A percentile compares a stretch with the other conserved stretches of the same genome.
phyloP scores from a whole-genome alignment of 2,888 invertebrate species.

The Aleiodes leptofemur region DNA sequence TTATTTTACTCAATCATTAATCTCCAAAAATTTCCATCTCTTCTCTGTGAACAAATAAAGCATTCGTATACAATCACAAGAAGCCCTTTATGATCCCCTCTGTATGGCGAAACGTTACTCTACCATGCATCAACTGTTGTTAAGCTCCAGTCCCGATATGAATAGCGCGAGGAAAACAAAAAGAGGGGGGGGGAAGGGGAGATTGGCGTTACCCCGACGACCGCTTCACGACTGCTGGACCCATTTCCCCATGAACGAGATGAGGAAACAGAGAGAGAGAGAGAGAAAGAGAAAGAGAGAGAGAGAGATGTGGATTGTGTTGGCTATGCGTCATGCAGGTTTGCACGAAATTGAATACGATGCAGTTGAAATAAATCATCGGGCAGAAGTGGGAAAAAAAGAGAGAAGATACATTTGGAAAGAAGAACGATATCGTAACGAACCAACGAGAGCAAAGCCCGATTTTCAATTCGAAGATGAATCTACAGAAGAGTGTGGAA shows the following conservation, averaged over 20 bases:
- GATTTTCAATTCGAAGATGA: slow-evolving; percentile 36
- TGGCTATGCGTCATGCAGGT: slow-evolving; percentile 46
- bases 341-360: slow-evolving; percentile 57
- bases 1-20: slow-evolving; percentile 4
- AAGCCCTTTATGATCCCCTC: slow-evolving; percentile 24
- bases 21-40: slow-evolving; percentile 25
- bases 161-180: slow-evolving; percentile 8
- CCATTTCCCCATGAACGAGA: slow-evolving; percentile 21
- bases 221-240: not conserved
- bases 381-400: slow-evolving; percentile 22
- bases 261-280: not conserved
- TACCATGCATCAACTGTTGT: slow-evolving; percentile 45
- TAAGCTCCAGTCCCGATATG: slow-evolving; percentile 29
- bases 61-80: not conserved
- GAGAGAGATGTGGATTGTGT: slow-evolving; percentile 25
- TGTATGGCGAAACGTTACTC: slow-evolving; percentile 37
- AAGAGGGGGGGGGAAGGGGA: not conserved
- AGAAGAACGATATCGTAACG: slow-evolving; percentile 48
- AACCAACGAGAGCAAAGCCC: slow-evolving; percentile 33
- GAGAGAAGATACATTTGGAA: slow-evolving; percentile 44
- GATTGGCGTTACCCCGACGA: not conserved
- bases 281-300: slow-evolving; percentile 2
- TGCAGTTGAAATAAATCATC: slow-evolving; percentile 55
- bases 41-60: slow-evolving; percentile 8
- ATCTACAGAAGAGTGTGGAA: slow-evolving; percentile 7